A percentile compares a stretch with the other conserved stretches of the same genome.
phyloP scores from a whole-genome alignment of 2,797 vertebrate species.

The Cirrhinus molitorella region DNA sequence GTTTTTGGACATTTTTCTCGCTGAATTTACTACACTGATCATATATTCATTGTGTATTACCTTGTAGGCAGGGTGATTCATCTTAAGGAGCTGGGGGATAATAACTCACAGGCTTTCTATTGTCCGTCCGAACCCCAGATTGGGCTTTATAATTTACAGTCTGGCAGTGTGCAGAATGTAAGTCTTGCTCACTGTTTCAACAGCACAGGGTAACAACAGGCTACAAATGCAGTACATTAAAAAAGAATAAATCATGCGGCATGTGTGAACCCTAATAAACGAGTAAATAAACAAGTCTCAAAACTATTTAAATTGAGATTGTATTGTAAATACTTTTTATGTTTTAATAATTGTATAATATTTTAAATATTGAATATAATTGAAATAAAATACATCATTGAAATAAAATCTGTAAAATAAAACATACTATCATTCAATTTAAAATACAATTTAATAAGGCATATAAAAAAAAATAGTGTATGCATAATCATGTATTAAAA shows the following conservation, averaged over 20 bases:
- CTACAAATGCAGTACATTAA: conserved; percentile 49
- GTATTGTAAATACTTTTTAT: neutral
- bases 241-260: neutral
- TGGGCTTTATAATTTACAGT: conserved; percentile 67
- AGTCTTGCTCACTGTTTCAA: conserved; percentile 30
- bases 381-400: neutral
- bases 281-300: neutral
- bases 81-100: conserved; percentile 68
- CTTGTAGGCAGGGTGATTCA: conserved; percentile 71
- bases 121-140: conserved; percentile 55
- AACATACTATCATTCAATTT: neutral
- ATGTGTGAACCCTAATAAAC: neutral
- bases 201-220: conserved; percentile 50
- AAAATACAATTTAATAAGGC: neutral
- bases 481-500: no score
- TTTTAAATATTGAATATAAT: neutral
- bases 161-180: conserved; percentile 52
- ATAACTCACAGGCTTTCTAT: conserved; percentile 69
- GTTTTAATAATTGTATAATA: neutral
- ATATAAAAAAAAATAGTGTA: neutral
- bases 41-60: conserved; percentile 68
- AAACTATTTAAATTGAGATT: neutral
- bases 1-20: conserved; percentile 53
- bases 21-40: conserved; percentile 60
- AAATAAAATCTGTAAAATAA: neutral